Base-by-base conservation (phyloP, 2,888 invertebrate genomes). In the Brassicogethes aeneus region DNA sequence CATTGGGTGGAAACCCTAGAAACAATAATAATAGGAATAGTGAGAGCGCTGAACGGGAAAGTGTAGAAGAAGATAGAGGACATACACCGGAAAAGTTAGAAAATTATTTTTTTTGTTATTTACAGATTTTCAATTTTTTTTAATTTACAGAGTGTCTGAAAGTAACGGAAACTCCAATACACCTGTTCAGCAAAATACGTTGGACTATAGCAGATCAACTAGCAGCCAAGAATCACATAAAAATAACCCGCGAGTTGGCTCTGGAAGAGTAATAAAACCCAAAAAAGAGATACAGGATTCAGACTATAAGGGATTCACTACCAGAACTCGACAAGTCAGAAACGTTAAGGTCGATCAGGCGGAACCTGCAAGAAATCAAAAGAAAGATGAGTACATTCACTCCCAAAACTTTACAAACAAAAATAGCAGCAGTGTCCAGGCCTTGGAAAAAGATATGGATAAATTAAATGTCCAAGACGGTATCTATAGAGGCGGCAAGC, bases 381-480 rank as follows among this genome's bases (percentile, higher is more conserved):
- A 39, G 12, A 52, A 51, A 16, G 53, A 51, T 13, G 57, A 61
- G 45, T 57, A 48, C 39, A 58, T 59, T 36, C 56, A 61, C 36
- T 48, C 55, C 1, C 64, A 64, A 37, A 65, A 62, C 60, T 54
- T 68, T 62, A 49, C 66, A 60, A 55, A 66, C 61, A 64, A 68
- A 64, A 67, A 41, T 65, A 10, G 23, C 23, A 23, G 10, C 23
- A 10, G 23, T 23, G 66, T 50, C 29, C 53, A 57, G 3, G 60
- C 62, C 5, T 17, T 66, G 13, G 66, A 65, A 36, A 59, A 54
- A 37, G 63, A 64, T 33, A 57, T 67, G 54, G 48, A 52, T 13
- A 57, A 62, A 40, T 46, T 67, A 51, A 61, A 50, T 40, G 50
- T 64, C 16, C 60, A 64, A 39, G 61, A 60, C 38, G 23, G 23